phyloP scores from a whole-genome alignment of 2,888 invertebrate species.

The Anorthoa munda region DNA sequence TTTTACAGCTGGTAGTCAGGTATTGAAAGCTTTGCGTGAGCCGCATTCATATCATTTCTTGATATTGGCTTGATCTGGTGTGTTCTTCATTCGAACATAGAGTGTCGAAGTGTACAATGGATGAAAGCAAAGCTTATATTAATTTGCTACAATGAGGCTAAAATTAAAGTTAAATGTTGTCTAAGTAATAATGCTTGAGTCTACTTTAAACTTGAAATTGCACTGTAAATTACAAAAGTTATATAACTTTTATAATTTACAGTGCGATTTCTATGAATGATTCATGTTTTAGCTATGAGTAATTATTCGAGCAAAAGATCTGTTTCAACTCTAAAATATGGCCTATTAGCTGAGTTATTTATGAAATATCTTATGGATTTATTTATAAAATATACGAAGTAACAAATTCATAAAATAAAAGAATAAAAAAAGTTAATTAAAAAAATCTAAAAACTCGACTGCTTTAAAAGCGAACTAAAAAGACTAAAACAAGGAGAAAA shows the following conservation, averaged over 20 bases:
- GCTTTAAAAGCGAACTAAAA: no score
- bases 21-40: background rate
- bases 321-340: background rate
- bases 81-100: background rate
- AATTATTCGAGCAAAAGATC: no score
- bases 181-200: no score
- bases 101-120: background rate
- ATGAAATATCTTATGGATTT: background rate
- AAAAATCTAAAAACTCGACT: no score
- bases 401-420: background rate
- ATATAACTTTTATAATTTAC: background rate
- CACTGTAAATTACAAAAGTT: no score
- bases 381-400: background rate
- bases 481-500: no score
- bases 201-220: no score
- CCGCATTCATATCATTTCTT: background rate
- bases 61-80: background rate
- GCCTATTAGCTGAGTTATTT: no score
- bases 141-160: background rate
- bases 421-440: no score
- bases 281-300: background rate
- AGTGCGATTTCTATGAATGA: background rate
- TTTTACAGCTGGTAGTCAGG: background rate
- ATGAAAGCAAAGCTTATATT: background rate
- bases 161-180: background rate